Evolutionary conservation across 2,888 invertebrate species (phyloP).

Genomic region (Esperia sulphurella): DNA sequence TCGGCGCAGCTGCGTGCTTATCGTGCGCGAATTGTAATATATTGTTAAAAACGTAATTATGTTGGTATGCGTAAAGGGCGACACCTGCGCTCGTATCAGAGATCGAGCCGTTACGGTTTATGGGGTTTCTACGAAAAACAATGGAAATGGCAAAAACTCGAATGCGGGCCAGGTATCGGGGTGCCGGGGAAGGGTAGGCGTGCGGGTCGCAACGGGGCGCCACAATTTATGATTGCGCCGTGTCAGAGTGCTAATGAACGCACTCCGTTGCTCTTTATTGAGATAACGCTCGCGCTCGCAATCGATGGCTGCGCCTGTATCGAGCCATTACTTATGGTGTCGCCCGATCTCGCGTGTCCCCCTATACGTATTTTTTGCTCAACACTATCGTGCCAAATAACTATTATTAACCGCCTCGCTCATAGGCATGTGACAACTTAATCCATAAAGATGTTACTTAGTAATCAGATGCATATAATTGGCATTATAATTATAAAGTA

Average conservation of each 20-base stretch:
- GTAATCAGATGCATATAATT: constrained; percentile 12
- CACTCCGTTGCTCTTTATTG: constrained; percentile 77
- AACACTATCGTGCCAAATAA: constrained; percentile 54
- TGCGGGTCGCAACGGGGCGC: constrained; percentile 72
- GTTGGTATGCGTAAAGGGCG: constrained; percentile 67
- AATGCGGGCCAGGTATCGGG: constrained; percentile 64
- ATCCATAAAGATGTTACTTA: constrained; percentile 47
- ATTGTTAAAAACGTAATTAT: constrained; percentile 69
- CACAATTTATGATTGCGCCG: constrained; percentile 76
- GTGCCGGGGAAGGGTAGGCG: constrained; percentile 55
- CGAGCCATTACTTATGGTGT: constrained; percentile 66
- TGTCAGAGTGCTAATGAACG: constrained; percentile 78
- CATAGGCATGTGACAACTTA: constrained; percentile 47
- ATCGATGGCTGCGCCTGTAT: constrained; percentile 54
- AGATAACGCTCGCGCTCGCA: constrained; percentile 73
- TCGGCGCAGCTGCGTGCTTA: constrained; percentile 62
- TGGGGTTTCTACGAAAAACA: constrained; percentile 70
- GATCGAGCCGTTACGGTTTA: constrained; percentile 72
- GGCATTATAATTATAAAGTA: constrained; percentile 23
- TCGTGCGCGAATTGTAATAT: constrained; percentile 58
- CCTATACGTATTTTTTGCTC: constrained; percentile 55
- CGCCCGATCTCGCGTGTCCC: constrained; percentile 66
- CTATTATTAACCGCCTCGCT: constrained; percentile 58
- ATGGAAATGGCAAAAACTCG: constrained; percentile 73
- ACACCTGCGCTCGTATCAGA: constrained; percentile 71